Conservation (phyloP, 2,113 vertebrate species). For the Argyrosomus japonicus region DNA sequence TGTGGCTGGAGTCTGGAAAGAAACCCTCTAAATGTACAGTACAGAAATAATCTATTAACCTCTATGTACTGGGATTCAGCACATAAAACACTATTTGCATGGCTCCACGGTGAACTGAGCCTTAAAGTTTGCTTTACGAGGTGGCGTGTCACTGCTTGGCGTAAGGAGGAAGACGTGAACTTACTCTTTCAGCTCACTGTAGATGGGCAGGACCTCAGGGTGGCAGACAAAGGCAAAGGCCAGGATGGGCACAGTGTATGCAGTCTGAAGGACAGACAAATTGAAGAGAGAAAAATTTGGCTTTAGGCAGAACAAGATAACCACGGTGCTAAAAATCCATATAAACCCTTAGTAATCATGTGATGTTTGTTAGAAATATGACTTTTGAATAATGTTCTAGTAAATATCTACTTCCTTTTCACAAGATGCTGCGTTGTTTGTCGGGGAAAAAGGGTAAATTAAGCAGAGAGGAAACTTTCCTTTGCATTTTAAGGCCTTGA, state of each 20-base stretch:
- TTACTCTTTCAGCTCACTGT: constrained; percentile 99
- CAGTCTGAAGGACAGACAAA: constrained; percentile 84
- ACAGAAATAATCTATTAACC: neutral
- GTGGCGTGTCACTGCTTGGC: neutral
- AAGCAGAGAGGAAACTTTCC: neutral
- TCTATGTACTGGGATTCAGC: too few species aligned
- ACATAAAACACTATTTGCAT: neutral
- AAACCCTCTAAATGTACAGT: neutral
- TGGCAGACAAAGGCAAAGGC: constrained; percentile 99
- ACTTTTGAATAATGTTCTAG: neutral
- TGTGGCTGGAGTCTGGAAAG: neutral
- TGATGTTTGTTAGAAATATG: neutral
- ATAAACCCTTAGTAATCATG: neutral
- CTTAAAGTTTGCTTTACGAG: neutral
- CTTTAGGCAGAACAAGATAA: neutral
- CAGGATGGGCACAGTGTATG: constrained; percentile 97
- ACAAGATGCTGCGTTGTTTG: too few species aligned
- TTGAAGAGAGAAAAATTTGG: neutral
- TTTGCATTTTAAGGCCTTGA: neutral
- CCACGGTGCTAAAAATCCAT: neutral
- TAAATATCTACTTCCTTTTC: neutral
- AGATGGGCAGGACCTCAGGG: constrained; percentile 97
- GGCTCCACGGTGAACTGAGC: neutral
- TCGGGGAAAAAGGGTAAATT: too few species aligned
- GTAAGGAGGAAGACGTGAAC: constrained; percentile 22